Conservation (phyloP, 2,113 vertebrate species). For the Saguinus imperator region DNA sequence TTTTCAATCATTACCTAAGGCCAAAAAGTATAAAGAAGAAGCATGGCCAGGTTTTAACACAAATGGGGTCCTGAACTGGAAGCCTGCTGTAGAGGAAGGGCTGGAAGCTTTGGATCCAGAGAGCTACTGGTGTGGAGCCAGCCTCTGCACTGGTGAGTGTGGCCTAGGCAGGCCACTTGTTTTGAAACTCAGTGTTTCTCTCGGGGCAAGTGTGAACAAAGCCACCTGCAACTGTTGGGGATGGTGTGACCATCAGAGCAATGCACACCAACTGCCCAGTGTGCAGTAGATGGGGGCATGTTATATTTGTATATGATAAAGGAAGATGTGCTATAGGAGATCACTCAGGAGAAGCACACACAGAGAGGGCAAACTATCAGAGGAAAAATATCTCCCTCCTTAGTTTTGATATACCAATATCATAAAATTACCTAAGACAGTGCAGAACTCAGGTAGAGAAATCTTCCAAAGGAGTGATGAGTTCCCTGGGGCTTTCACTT, state of each 20-base stretch:
- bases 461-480: neutral
- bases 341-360: neutral
- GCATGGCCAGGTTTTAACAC: neutral
- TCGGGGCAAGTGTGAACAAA: neutral
- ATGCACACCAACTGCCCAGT: neutral
- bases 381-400: neutral
- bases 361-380: neutral
- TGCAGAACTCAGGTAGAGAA: neutral
- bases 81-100: neutral
- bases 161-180: neutral
- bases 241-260: neutral
- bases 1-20: neutral
- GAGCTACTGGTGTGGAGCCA: too few species aligned
- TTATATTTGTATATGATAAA: too few species aligned
- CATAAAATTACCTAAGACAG: neutral
- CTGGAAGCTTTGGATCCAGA: too few species aligned
- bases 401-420: neutral
- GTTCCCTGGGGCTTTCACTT: neutral
- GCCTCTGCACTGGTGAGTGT: neutral
- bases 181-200: neutral
- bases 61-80: neutral
- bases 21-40: neutral
- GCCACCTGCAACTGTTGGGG: neutral
- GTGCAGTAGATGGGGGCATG: fast-evolving
- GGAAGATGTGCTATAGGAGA: too few species aligned